Evolutionary conservation across 2,113 vertebrate genomes (phyloP).

Genomic region (Ceyx melanurus): DNA sequence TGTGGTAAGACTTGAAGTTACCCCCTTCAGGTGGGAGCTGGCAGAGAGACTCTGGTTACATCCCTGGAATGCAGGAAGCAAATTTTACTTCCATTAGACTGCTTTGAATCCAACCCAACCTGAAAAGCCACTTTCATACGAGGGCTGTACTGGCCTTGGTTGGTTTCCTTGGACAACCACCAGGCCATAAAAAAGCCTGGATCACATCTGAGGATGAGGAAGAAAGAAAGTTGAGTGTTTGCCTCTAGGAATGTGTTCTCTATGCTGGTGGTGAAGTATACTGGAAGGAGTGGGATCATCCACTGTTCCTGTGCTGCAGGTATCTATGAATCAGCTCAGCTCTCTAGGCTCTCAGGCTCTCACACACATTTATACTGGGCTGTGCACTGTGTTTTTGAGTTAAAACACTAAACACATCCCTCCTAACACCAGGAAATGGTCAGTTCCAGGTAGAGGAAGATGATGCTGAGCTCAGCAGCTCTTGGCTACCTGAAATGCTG

Average conservation of each 20-base stretch:
- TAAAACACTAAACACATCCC: not conserved
- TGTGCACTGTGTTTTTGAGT: not conserved
- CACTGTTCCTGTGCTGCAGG: not conserved
- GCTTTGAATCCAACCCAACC: not conserved
- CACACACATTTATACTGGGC: not conserved
- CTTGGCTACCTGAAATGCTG: not conserved
- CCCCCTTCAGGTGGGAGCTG: not conserved
- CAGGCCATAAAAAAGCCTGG: not conserved
- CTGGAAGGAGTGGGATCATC: not conserved
- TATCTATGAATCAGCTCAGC: not conserved
- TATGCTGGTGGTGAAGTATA: not conserved
- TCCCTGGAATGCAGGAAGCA: not conserved
- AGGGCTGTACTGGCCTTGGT: not conserved
- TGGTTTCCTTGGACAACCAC: not conserved
- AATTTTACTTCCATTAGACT: not conserved
- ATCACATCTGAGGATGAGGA: not conserved
- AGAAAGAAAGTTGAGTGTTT: not conserved
- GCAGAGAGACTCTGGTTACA: not conserved
- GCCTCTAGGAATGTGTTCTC: not conserved
- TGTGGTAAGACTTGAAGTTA: not conserved
- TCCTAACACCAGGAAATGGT: not conserved
- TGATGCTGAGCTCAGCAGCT: not conserved
- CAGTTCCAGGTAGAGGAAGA: not conserved
- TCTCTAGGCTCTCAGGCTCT: not conserved
- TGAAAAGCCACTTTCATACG: not conserved